Percentiles rank a stretch among this genome's conserved stretches.
Conservation (phyloP, 1,140 invertebrate species). For the Rhagoletis pomonella region DNA sequence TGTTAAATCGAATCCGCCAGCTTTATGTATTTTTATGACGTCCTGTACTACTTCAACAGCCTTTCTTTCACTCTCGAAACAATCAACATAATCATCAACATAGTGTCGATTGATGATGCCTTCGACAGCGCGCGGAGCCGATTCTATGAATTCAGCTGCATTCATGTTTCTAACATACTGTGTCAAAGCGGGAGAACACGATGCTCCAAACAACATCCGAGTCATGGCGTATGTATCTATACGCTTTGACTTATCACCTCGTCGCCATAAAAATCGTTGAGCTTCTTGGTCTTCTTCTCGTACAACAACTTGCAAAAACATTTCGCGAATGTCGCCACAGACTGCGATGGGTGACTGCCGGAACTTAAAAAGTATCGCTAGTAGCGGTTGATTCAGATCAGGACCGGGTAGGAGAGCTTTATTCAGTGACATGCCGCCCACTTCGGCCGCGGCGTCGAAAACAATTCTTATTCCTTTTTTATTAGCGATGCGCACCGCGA, state of each 20-base stretch:
- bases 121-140: constrained; percentile 69
- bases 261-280: constrained; percentile 57
- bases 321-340: constrained; percentile 52
- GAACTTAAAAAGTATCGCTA: constrained; percentile 52
- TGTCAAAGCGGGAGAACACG: constrained; percentile 52
- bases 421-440: no score
- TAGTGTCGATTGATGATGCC: constrained; percentile 63
- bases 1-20: constrained; percentile 60
- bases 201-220: constrained; percentile 55
- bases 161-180: constrained; percentile 59
- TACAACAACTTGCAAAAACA: constrained; percentile 54
- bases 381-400: constrained; percentile 46
- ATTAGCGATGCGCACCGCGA: constrained; percentile 62
- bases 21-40: constrained; percentile 63
- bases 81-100: no score
- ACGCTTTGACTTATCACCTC: not conserved
- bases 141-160: constrained; percentile 58
- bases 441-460: no score
- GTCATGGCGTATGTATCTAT: constrained; percentile 19
- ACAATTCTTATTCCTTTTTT: constrained; percentile 55
- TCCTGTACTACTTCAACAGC: constrained; percentile 61
- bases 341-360: constrained; percentile 42
- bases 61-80: constrained; percentile 58
- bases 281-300: constrained; percentile 40
- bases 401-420: constrained; percentile 16